Percentiles rank a stretch among this genome's conserved stretches.
phyloP scores from a whole-genome alignment of 2,797 vertebrate genomes.

The Spinibarbus caldwelli region DNA sequence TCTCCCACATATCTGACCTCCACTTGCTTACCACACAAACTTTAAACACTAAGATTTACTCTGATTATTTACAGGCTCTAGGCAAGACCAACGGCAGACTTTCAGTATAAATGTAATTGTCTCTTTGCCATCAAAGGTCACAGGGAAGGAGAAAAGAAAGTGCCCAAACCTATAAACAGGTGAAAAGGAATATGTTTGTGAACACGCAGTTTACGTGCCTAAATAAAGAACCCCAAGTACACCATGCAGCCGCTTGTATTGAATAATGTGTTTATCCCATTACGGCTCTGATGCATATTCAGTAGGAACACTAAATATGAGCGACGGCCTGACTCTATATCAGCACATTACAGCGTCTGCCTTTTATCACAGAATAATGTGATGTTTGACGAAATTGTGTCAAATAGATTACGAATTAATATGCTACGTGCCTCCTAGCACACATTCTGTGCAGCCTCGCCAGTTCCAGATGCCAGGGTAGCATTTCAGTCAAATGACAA shows the following conservation, averaged over 20 bases:
- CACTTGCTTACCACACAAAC: slow-evolving; percentile 65
- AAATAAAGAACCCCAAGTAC: slow-evolving; percentile 68
- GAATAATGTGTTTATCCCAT: slow-evolving; percentile 78
- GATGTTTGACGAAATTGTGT: slow-evolving; percentile 79
- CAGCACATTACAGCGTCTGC: slow-evolving; percentile 72
- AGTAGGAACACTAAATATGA: slow-evolving; percentile 75
- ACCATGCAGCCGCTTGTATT: slow-evolving; percentile 71
- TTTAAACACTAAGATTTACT: slow-evolving; percentile 74
- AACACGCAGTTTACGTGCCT: slow-evolving; percentile 68
- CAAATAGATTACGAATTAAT: slow-evolving; percentile 80
- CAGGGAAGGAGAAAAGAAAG: neutral
- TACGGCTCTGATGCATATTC: slow-evolving; percentile 78
- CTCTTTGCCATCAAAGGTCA: slow-evolving; percentile 35
- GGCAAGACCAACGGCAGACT: slow-evolving; percentile 69
- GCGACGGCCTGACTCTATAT: slow-evolving; percentile 72
- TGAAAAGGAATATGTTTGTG: slow-evolving; percentile 49
- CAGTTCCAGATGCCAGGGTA: slow-evolving; percentile 64
- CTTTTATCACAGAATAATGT: slow-evolving; percentile 78
- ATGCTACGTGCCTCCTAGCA: slow-evolving; percentile 66
- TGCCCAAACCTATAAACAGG: slow-evolving; percentile 11
- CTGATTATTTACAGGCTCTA: slow-evolving; percentile 70
- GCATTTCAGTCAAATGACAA: slow-evolving; percentile 41
- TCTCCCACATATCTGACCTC: slow-evolving; percentile 66
- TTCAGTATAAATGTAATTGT: slow-evolving; percentile 60
- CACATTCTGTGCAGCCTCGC: slow-evolving; percentile 53